A percentile compares a stretch with the other conserved stretches of the same genome.
phyloP scores from a whole-genome alignment of 2,113 vertebrate species.

The Hemiprocne comata region DNA sequence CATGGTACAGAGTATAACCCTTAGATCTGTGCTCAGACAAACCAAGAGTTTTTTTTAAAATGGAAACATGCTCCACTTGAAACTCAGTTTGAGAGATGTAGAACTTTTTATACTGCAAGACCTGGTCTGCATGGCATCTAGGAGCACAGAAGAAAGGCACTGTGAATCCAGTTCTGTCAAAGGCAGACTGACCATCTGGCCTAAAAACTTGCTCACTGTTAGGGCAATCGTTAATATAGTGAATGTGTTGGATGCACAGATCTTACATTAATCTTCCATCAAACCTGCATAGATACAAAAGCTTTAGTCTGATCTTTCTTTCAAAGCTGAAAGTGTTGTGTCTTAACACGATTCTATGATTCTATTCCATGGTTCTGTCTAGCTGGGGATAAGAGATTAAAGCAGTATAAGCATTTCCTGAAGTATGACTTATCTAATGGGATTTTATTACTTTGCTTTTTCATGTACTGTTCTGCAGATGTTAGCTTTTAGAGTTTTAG shows the following conservation, averaged over 20 bases:
- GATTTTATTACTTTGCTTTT: not conserved
- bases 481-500: not conserved
- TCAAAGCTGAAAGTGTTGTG: not conserved
- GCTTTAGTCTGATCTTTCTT: not conserved
- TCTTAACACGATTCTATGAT: not conserved
- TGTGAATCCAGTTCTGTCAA: accelerated
- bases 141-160: not conserved
- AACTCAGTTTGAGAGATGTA: not conserved
- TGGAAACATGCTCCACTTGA: not conserved
- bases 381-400: not conserved
- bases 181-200: not conserved
- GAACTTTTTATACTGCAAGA: not conserved
- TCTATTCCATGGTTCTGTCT: no score
- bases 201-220: not conserved
- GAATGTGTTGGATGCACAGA: not conserved
- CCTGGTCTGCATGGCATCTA: not conserved
- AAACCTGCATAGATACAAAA: not conserved
- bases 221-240: not conserved
- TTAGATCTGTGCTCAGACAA: not conserved
- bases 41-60: not conserved
- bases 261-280: not conserved
- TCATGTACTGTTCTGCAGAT: not conserved
- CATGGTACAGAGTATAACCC: not conserved
- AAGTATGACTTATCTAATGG: not conserved
- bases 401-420: not conserved